phyloP scores from a whole-genome alignment of 2,888 invertebrate genomes.

The Scaptomyza caliginosa region DNA sequence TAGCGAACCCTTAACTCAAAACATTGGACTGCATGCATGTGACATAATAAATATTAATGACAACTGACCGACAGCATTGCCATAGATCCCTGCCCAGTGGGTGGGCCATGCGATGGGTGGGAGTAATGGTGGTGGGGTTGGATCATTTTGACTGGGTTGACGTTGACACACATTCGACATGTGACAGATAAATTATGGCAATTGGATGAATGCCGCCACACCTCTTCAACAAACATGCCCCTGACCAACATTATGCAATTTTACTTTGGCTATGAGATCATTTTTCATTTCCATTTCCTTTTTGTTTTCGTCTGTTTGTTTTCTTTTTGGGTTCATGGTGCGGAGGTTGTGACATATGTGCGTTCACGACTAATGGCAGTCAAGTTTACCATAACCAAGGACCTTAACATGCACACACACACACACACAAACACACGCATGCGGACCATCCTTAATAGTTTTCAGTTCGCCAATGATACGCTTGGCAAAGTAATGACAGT shows the following conservation, averaged over 20 bases:
- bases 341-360: constrained; percentile 66
- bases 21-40: constrained; percentile 61
- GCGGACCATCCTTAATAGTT: constrained; percentile 57
- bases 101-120: constrained; percentile 32
- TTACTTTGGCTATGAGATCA: constrained; percentile 62
- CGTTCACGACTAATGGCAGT: constrained; percentile 50
- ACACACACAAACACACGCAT: background rate
- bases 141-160: constrained; percentile 31
- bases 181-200: constrained; percentile 79
- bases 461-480: constrained; percentile 52
- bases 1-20: constrained; percentile 38
- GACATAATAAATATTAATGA: constrained; percentile 82
- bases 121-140: constrained; percentile 10
- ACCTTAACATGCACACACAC: constrained; percentile 19
- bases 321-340: constrained; percentile 23
- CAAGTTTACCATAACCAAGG: constrained; percentile 46
- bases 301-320: constrained; percentile 40
- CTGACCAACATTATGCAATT: constrained; percentile 50
- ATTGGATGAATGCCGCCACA: constrained; percentile 65
- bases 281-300: constrained; percentile 67
- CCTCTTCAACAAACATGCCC: constrained; percentile 51
- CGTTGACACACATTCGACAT: constrained; percentile 77
- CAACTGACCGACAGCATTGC: constrained; percentile 73
- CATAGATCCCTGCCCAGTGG: constrained; percentile 58
- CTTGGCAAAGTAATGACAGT: constrained; percentile 47